Evolutionary conservation across 2,113 vertebrate species (phyloP).

Genomic region (Egretta garzetta): DNA sequence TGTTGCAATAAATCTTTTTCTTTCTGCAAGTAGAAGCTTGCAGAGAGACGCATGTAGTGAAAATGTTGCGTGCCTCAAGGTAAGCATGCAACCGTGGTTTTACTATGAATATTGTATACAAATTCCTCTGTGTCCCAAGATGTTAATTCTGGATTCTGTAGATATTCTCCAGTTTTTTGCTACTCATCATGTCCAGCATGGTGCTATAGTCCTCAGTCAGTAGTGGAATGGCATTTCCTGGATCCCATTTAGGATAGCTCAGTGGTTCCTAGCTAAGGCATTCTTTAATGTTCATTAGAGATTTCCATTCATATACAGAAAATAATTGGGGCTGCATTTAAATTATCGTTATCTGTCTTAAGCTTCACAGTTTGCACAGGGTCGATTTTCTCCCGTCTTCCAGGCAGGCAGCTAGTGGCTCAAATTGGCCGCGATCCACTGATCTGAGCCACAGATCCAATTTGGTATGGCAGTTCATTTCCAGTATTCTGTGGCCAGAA

Average conservation of each 20-base stretch:
- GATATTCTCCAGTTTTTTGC: background rate
- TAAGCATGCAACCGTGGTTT: background rate
- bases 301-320: background rate
- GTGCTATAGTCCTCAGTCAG: background rate
- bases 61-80: background rate
- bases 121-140: background rate
- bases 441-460: background rate
- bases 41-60: background rate
- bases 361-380: background rate
- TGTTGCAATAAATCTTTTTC: background rate
- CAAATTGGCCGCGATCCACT: background rate
- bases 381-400: background rate
- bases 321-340: background rate
- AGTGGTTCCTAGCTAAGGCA: background rate
- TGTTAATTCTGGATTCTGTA: background rate
- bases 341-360: accelerated
- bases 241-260: background rate
- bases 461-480: background rate
- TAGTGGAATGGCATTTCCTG: background rate
- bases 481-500: background rate
- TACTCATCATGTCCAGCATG: accelerated
- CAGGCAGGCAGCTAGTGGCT: background rate
- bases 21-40: background rate
- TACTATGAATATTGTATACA: background rate
- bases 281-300: background rate